Base-by-base conservation (phyloP, 2,888 invertebrate genomes). In the Aleiodes testaceus region DNA sequence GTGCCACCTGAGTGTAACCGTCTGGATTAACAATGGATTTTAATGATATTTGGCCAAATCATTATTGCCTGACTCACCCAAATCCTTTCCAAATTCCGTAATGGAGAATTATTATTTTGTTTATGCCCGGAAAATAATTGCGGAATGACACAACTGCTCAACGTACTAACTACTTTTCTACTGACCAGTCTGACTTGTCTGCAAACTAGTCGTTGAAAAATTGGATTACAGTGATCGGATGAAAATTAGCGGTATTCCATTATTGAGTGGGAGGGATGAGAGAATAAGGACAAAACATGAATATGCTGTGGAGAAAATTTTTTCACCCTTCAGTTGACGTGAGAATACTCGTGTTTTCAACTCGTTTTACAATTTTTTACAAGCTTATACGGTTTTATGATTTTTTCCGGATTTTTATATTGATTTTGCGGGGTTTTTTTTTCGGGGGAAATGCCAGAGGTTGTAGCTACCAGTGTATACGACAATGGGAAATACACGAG, bases 1-100 rank as follows among this genome's bases (percentile, higher is more conserved):
- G 87, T 84, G 77, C 75, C 74, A 75, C 72, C 77, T 72, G 75
- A 74, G 69, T 74, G 69, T 72, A 72, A 55, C 63, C 61, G 50
- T 66, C 59, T 59, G 52, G 52, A 70, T 68, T 70, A 42, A 16
- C 53, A 14, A 14, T 49, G 16, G 49, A 18, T 14, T 49, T 49
- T 49, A 20, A 18, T 14, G 16, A 18, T 49, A 11, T 9, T n/a
- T 2, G 20, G 42, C 6, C 26, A 26, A 26, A 50, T n/a, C 6
- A 65, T 45, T 47, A 12, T 22, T 44, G 16, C 5, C 12, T 7
- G 30, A 30, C 11, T 22, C 26, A 61, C 12, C 26, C 26, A 26
- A 16, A 1, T 20, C 6, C 18, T 50, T n/a, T 5, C 26, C 22
- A 26, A 47, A 9, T 42, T 22, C 14, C 9, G 20, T 72, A 1